Conservation (phyloP, 2,113 vertebrate genomes). For the Gobius niger region DNA sequence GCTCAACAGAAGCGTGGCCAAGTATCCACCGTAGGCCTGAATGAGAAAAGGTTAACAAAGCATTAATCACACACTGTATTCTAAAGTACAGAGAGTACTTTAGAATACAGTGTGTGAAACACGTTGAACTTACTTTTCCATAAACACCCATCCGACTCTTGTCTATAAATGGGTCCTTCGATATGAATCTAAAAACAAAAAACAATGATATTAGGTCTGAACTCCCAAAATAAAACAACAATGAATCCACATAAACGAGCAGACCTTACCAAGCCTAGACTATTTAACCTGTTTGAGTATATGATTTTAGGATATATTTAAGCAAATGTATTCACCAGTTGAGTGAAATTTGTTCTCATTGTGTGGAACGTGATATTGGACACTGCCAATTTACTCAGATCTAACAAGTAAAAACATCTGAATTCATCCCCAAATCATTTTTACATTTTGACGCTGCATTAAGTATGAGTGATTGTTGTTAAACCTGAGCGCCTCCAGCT, state of each 20-base stretch:
- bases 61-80: neutral
- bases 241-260: too few relatives aligned
- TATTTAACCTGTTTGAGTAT: too few relatives aligned
- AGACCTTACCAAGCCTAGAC: too few relatives aligned
- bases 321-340: too few relatives aligned
- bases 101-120: neutral
- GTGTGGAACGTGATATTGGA: neutral
- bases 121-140: conserved; percentile 83
- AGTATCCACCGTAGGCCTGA: conserved; percentile 93
- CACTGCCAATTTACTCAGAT: neutral
- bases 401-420: neutral
- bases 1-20: conserved; percentile 86
- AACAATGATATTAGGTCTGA: neutral
- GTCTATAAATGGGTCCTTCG: conserved; percentile 86
- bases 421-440: too few relatives aligned
- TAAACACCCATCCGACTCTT: conserved; percentile 87
- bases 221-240: too few relatives aligned
- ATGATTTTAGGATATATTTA: too few relatives aligned
- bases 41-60: conserved; percentile 9
- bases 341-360: neutral
- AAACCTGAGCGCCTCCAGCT: conserved; percentile 88
- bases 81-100: neutral
- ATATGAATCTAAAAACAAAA: conserved; percentile 77
- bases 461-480: neutral
- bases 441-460: too few relatives aligned